Evolutionary conservation across 2,888 invertebrate species (phyloP).

Genomic region (Drosophila phalerata): DNA sequence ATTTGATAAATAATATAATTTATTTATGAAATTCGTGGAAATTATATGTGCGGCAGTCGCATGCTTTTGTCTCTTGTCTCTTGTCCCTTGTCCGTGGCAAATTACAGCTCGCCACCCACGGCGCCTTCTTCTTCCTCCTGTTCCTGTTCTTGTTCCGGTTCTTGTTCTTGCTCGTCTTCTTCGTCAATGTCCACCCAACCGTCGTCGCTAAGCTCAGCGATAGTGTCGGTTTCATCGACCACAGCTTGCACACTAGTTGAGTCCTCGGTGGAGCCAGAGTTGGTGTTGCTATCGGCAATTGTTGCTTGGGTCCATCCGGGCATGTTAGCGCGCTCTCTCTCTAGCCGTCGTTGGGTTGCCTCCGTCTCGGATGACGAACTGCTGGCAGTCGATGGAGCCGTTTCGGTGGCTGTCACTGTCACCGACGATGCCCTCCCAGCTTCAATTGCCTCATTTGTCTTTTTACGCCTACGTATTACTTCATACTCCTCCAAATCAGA

Average conservation of each 20-base stretch:
- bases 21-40: slow-evolving; percentile 3
- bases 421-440: slow-evolving; percentile 28
- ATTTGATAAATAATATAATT: not conserved
- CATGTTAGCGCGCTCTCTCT: slow-evolving; percentile 16
- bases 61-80: not conserved
- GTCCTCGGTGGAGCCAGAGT: slow-evolving; percentile 67
- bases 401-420: slow-evolving; percentile 51
- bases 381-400: slow-evolving; percentile 33
- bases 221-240: slow-evolving; percentile 66
- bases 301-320: slow-evolving; percentile 47
- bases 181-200: slow-evolving; percentile 68
- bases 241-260: slow-evolving; percentile 68
- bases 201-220: slow-evolving; percentile 68
- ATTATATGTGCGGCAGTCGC: not conserved
- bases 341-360: slow-evolving; percentile 45
- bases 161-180: slow-evolving; percentile 31
- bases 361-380: slow-evolving; percentile 50
- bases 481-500: slow-evolving; percentile 63
- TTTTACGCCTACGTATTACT: slow-evolving; percentile 50
- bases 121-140: slow-evolving; percentile 52
- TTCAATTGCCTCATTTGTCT: slow-evolving; percentile 23
- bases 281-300: slow-evolving; percentile 46
- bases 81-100: not conserved
- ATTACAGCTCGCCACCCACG: slow-evolving; percentile 41
- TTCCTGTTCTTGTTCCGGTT: slow-evolving; percentile 39